Evolutionary conservation across 2,113 vertebrate species (phyloP), one percentile per base, ranked within the genome.

Genomic region (Trichomycterus rosablanca): DNA sequence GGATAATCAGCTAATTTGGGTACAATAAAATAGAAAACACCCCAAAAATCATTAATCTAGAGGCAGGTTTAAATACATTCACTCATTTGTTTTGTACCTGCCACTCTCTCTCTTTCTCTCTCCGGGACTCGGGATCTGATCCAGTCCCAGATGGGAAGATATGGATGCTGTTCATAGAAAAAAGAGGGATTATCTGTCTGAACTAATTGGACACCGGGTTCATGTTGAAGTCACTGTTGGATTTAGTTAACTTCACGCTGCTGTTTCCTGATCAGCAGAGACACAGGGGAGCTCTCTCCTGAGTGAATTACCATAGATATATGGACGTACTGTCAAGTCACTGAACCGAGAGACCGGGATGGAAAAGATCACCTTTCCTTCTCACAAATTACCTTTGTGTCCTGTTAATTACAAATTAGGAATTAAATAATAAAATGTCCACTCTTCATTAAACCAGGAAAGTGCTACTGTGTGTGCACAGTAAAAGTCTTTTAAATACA

Each of bases 131-230:
- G 26, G 42, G 55, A 32, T 58, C 55, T 34, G 11, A 6, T 44
- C 26, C 7, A 45, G 53, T 55, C 53, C 42, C 48, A 37, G 53
- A 24, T 58, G 52, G 22, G 44, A 28, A 22, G 14, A 35, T 50
- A 53, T 62, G 32, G 42, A 68, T 53, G 16, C 39, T 50, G 5
- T 24, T 49, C 28, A 37, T 51, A 37, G 37, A 24, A 22, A 50
- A 40, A 59, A 4, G 19, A 35, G 34, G 14, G 22, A 54, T 60
- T 53, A 50, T 63, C 10, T 7, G 42, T n/a, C n/a, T 7, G 14
- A 7, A 61, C 37, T 70, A 75, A 72, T 70, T 70, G 66, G 66
- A 18, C 51, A 44, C 45, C 10, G 39, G 20, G 26, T 51, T 11
- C 30, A 44, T 15, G 40, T 34, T 61, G 32, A 10, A 32, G 42